Percentiles rank a stretch among this genome's conserved stretches.
Conservation (phyloP, 2,888 invertebrate species). For the Clistopyga incitator region DNA sequence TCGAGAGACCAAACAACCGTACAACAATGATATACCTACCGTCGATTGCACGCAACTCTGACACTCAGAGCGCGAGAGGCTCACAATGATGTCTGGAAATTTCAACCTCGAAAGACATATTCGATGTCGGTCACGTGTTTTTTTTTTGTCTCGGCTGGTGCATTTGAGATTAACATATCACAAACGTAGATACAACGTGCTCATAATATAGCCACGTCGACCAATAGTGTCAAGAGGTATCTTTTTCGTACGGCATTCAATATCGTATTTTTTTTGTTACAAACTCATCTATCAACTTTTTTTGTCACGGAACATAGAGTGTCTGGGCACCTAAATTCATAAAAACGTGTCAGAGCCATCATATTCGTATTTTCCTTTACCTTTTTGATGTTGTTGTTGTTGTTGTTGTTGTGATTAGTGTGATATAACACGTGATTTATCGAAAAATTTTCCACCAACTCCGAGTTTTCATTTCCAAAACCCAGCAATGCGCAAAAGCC, state of each 20-base stretch:
- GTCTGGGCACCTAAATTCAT: conserved; percentile 84
- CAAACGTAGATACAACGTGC: conserved; percentile 83
- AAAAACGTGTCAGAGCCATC: conserved; percentile 83
- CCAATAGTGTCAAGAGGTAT: conserved; percentile 79
- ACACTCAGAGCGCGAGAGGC: conserved; percentile 68
- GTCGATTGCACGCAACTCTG: conserved; percentile 74
- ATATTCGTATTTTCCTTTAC: conserved; percentile 76
- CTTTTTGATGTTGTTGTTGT: background rate
- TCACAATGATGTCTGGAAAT: conserved; percentile 81
- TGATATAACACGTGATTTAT: conserved; percentile 5
- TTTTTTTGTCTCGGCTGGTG: conserved; percentile 78
- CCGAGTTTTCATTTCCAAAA: background rate
- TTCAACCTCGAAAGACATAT: conserved; percentile 82
- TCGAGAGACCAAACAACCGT: conserved; percentile 82
- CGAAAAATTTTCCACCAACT: background rate
- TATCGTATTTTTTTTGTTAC: conserved; percentile 77
- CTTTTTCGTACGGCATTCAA: conserved; percentile 76
- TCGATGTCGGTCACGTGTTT: conserved; percentile 79
- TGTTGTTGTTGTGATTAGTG: background rate
- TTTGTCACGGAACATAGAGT: conserved; percentile 81
- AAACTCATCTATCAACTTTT: conserved; percentile 82
- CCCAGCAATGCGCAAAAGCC: background rate
- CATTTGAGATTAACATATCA: conserved; percentile 82
- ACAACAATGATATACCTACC: conserved; percentile 83
- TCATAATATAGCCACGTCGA: conserved; percentile 82